These are phyloP conservation scores for Brachirus orientalis DNA, from an alignment of 2,113 vertebrate species.

Conservation along the genomic window DNA sequence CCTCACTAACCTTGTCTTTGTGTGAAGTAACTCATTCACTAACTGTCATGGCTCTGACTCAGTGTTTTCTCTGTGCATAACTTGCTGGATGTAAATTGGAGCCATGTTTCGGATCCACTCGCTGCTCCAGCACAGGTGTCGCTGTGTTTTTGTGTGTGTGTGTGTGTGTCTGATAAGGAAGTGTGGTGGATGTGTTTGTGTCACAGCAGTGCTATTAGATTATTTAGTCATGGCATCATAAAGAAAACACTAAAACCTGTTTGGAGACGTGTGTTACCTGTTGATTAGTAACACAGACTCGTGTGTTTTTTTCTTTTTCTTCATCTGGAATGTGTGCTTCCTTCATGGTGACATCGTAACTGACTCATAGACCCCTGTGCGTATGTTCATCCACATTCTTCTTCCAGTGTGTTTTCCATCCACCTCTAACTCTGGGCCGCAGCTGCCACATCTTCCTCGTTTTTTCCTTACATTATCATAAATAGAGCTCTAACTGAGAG, in stretches of 20 bases:
- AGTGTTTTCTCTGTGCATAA: conserved; percentile 30
- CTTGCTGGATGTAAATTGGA: neutral
- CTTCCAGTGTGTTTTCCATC: conserved; percentile 2
- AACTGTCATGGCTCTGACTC: neutral
- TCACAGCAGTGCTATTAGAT: neutral
- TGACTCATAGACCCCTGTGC: conserved; percentile 20
- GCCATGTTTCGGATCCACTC: neutral
- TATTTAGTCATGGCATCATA: neutral
- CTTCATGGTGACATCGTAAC: conserved; percentile 35
- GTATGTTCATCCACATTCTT: conserved; percentile 3
- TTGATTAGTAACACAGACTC: conserved; percentile 38
- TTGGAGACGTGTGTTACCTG: conserved; percentile 19
- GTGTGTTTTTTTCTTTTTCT: conserved; percentile 5
- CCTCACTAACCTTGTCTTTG: conserved; percentile 21
- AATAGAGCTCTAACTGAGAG: neutral
- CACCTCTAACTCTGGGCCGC: neutral
- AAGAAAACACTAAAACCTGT: conserved; percentile 56
- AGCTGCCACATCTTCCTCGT: neutral
- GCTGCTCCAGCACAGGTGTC: neutral
- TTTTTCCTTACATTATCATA: neutral
- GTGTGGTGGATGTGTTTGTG: too few relatives aligned
- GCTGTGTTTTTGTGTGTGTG: too few relatives aligned
- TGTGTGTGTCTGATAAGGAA: too few relatives aligned
- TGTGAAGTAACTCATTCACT: conserved; percentile 9
- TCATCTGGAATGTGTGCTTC: conserved; percentile 37